Evolutionary conservation across 2,113 vertebrate species (phyloP).

Genomic region (Hirundichthys speculiger): DNA sequence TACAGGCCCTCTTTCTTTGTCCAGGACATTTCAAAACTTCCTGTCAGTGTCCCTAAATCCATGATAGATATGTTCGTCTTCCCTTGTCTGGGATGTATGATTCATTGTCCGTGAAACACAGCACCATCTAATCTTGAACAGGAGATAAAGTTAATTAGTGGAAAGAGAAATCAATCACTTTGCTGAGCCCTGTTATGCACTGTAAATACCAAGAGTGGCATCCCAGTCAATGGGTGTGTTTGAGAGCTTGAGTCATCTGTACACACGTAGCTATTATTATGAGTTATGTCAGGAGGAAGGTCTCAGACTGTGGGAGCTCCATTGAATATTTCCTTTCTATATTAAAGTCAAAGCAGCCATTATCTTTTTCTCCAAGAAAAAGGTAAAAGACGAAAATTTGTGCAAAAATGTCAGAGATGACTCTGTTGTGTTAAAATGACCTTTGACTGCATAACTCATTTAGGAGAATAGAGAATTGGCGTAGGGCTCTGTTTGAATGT

Average conservation of each 20-base stretch:
- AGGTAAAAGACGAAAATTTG: constrained; percentile 28
- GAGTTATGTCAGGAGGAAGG: constrained; percentile 52
- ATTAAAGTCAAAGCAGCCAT: constrained; percentile 12
- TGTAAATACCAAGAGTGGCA: constrained; percentile 65
- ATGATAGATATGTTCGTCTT: constrained; percentile 70
- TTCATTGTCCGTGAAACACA: constrained; percentile 75
- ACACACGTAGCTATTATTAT: constrained; percentile 54
- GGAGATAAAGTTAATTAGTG: constrained; percentile 83
- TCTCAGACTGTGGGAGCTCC: constrained; percentile 16
- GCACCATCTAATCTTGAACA: constrained; percentile 72
- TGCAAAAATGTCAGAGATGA: constrained; percentile 33
- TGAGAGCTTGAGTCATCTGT: constrained; percentile 41
- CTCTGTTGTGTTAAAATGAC: constrained; percentile 55
- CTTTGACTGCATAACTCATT: constrained; percentile 56
- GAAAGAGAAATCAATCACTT: constrained; percentile 84
- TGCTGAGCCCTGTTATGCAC: constrained; percentile 39
- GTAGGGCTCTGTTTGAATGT: constrained; percentile 60
- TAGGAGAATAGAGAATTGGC: constrained; percentile 52
- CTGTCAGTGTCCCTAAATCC: constrained; percentile 52
- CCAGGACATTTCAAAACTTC: constrained; percentile 56
- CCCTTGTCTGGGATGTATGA: constrained; percentile 69
- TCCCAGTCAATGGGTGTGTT: constrained; percentile 80
- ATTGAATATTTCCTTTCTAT: constrained; percentile 29
- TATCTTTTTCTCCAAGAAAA: background rate
- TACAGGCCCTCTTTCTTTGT: constrained; percentile 38